Base-by-base conservation (phyloP, 2,797 vertebrate species). In the Phataginus tetradactyla region DNA sequence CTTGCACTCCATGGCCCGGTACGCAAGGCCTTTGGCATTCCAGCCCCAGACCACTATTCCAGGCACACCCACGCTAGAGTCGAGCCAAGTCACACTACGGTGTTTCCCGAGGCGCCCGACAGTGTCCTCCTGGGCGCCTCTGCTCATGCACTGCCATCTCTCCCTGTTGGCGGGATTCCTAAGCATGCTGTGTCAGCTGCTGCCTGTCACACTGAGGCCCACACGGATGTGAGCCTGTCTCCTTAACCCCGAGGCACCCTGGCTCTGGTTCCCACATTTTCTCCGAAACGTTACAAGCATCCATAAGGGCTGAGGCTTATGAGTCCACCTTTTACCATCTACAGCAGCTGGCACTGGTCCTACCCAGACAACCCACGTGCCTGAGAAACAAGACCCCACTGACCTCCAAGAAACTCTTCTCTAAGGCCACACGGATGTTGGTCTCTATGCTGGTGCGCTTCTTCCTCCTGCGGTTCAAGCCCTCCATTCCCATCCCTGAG, bases 401-500 rank as follows among this genome's bases (percentile, higher is more conserved):
- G 94, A 99, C 99, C 99, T 99, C 99, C 99, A 99, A 98, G 99
- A 99, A 99, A 99, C 99, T 99, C 99, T 99, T 99, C 99, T 99
- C 99, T 99, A 99, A 99, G 99, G 99, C 99, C 99, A 99, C 99
- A 99, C 99, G 99, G 98, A 99, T 99, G 99, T 99, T 99, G 99
- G 99, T 99, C 99, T 99, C 99, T 97, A 99, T 99, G 99, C 99
- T 99, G 99, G 99, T 99, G 99, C 99, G 99, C 99, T 99, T 99
- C 99, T 99, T 99, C 97, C 99, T 99, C 98, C 99, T 99, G 95
- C 99, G 99, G 99, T 99, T 99, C 98, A 99, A 99, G 97, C 99
- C 99, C 98, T 99, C 99, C 10, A 99, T 98, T 97, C 99, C 99
- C 98, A 99, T 99, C 98, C 99, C 99, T 49, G 99, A 98, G 94